These are phyloP conservation scores for Drosophila cognata DNA, from an alignment of 2,888 invertebrate species.

Conservation along the genomic window DNA sequence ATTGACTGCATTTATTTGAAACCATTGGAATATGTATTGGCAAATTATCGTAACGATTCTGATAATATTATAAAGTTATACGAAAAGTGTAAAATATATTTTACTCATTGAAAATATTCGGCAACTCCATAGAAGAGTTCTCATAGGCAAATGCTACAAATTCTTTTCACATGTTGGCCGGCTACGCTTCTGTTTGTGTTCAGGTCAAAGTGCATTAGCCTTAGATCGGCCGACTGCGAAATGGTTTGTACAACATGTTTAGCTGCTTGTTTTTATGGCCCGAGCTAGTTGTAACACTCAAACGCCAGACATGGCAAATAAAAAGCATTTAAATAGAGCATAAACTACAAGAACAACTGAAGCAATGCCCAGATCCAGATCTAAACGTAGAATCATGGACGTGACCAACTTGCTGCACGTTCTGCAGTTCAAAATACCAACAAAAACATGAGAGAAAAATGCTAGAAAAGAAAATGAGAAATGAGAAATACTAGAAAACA, in stretches of 20 bases:
- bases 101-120: background rate
- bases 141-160: background rate
- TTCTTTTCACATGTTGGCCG: constrained; percentile 6
- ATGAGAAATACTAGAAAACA: constrained; percentile 19
- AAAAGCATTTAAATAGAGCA: constrained; percentile 77
- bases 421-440: constrained; percentile 26
- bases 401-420: constrained; percentile 74
- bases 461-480: constrained; percentile 12
- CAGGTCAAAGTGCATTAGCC: constrained; percentile 75
- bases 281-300: constrained; percentile 60
- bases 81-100: background rate
- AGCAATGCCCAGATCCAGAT: constrained; percentile 35
- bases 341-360: constrained; percentile 61
- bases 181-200: constrained; percentile 3
- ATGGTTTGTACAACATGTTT: constrained; percentile 50
- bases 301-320: constrained; percentile 77
- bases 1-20: constrained; percentile 42
- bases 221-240: constrained; percentile 59
- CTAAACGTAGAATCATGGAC: constrained; percentile 52
- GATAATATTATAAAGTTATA: background rate
- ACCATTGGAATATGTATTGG: background rate
- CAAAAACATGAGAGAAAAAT: constrained; percentile 26
- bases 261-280: constrained; percentile 62
- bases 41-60: background rate
- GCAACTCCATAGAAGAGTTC: background rate